A percentile compares a stretch with the other conserved stretches of the same genome.
These are phyloP conservation scores for Drosophila kanapiae DNA, from an alignment of 1,140 invertebrate genomes.

Conservation along the genomic window DNA sequence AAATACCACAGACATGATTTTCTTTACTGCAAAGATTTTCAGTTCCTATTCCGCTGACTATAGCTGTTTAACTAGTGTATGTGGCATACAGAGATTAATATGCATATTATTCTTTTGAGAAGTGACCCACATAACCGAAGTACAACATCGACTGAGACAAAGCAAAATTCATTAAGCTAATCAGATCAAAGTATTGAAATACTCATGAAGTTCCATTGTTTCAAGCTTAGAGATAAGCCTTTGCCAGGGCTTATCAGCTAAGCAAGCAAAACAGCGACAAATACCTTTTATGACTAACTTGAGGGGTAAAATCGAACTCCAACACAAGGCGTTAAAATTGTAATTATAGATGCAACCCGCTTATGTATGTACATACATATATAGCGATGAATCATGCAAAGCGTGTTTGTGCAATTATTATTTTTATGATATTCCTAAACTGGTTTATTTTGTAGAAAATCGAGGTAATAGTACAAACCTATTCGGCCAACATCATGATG, in stretches of 20 bases:
- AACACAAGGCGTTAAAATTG: not conserved
- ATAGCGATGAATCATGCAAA: constrained; percentile 26
- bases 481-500: constrained; percentile 87
- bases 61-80: not conserved
- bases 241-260: constrained; percentile 15
- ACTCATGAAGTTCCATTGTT: constrained; percentile 50
- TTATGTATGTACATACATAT: not conserved
- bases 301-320: constrained; percentile 5
- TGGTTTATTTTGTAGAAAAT: constrained; percentile 75
- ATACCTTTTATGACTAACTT: constrained; percentile 32
- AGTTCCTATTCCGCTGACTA: not conserved
- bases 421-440: not conserved
- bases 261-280: not conserved
- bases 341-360: constrained; percentile 5
- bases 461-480: constrained; percentile 88
- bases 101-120: not conserved
- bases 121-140: constrained; percentile 23
- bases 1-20: not conserved
- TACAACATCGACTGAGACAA: constrained; percentile 20
- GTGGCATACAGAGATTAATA: not conserved
- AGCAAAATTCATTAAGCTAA: constrained; percentile 19
- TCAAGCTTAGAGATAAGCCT: constrained; percentile 47
- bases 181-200: constrained; percentile 17
- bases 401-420: not conserved
- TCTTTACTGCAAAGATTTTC: too few relatives aligned